Evolutionary conservation across 2,888 invertebrate genomes (phyloP).

Genomic region (Ligdia adustata): DNA sequence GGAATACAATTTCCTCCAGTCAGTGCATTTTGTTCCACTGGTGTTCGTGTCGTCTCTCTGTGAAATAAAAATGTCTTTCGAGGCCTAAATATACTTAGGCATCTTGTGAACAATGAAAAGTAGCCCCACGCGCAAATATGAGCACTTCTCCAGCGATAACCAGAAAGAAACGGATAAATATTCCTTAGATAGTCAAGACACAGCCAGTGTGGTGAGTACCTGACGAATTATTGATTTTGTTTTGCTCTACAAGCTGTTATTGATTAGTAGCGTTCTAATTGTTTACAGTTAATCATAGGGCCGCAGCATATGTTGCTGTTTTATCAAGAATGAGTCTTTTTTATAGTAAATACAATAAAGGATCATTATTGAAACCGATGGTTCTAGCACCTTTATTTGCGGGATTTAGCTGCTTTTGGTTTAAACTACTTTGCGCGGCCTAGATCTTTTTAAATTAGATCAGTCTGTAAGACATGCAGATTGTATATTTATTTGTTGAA

Average conservation of each 20-base stretch:
- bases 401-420: constrained; percentile 2
- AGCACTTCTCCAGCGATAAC: constrained; percentile 74
- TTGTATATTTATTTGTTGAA: constrained; percentile 5
- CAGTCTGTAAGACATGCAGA: constrained; percentile 2
- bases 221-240: constrained; percentile 42
- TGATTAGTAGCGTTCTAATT: constrained; percentile 58
- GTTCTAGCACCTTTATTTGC: no score
- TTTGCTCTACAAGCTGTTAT: constrained; percentile 55
- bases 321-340: no score
- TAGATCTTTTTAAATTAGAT: constrained; percentile 49
- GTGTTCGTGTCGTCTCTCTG: constrained; percentile 61
- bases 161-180: constrained; percentile 79
- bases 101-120: constrained; percentile 79
- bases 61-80: constrained; percentile 69
- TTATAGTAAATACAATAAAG: no score
- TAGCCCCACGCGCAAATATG: constrained; percentile 80
- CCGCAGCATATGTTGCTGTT: constrained; percentile 19
- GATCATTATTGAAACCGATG: no score
- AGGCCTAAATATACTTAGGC: constrained; percentile 61
- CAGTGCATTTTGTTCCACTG: constrained; percentile 60
- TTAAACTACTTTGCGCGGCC: constrained; percentile 42
- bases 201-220: constrained; percentile 80
- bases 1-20: constrained; percentile 24
- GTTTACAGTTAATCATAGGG: constrained; percentile 21
- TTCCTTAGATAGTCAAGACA: constrained; percentile 80